A percentile compares a stretch with the other conserved stretches of the same genome.
Evolutionary conservation across 2,888 invertebrate species (phyloP).

Genomic region (Xestobium rufovillosum): DNA sequence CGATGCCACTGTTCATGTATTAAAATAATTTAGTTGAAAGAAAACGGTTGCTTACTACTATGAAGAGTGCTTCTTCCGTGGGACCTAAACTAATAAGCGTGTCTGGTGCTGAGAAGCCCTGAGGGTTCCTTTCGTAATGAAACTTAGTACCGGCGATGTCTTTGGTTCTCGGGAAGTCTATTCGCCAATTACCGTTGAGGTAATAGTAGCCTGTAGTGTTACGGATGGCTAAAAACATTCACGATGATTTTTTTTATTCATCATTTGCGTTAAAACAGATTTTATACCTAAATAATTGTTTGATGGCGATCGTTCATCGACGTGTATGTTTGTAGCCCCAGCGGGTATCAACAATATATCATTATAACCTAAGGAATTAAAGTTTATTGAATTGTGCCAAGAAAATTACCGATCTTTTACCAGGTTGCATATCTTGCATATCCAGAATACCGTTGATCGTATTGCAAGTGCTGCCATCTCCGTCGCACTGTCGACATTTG

Average conservation of each 20-base stretch:
- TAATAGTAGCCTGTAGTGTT: constrained; percentile 78
- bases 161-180: constrained; percentile 79
- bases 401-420: constrained; percentile 43
- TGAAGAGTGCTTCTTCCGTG: constrained; percentile 78
- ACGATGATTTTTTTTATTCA: neutral
- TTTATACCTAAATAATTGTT: constrained; percentile 81
- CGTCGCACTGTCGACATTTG: constrained; percentile 87
- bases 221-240: constrained; percentile 59
- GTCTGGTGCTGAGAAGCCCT: constrained; percentile 79
- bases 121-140: constrained; percentile 77
- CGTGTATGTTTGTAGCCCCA: constrained; percentile 84
- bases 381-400: constrained; percentile 3
- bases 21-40: constrained; percentile 1
- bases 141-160: constrained; percentile 78
- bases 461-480: constrained; percentile 80
- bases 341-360: constrained; percentile 84
- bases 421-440: constrained; percentile 64
- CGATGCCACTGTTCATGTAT: constrained; percentile 7
- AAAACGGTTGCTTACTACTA: constrained; percentile 57
- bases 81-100: constrained; percentile 78
- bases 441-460: constrained; percentile 67
- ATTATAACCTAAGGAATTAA: constrained; percentile 71
- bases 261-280: neutral
- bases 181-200: constrained; percentile 90
- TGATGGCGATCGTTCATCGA: constrained; percentile 72